phyloP scores from a whole-genome alignment of 2,888 invertebrate genomes.

The Pogonocherus hispidulus region DNA sequence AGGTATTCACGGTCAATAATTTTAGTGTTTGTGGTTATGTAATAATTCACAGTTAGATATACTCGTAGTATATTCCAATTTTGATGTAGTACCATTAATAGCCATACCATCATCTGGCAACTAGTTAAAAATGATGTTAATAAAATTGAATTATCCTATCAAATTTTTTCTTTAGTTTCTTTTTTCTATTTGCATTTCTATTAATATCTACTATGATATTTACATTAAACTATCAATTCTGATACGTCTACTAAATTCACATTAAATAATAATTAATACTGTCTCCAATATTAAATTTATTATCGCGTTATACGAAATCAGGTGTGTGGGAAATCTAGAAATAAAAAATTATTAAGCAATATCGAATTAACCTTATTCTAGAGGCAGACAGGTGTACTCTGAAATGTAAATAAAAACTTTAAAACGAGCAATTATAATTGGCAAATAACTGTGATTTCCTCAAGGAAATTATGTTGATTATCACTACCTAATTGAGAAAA shows the following conservation, averaged over 20 bases:
- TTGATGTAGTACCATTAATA: neutral
- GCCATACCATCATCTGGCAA: too few species aligned
- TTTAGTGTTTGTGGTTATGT: neutral
- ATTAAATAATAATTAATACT: slow-evolving; percentile 7
- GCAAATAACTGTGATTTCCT: too few species aligned
- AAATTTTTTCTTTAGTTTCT: neutral
- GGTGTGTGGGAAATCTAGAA: neutral
- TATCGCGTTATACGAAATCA: neutral
- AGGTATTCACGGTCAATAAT: slow-evolving; percentile 5
- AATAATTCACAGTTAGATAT: neutral
- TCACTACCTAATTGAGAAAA: too few species aligned
- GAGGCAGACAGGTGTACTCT: neutral
- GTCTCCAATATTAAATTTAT: neutral
- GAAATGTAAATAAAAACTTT: too few species aligned
- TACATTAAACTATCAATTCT: neutral
- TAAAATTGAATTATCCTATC: neutral
- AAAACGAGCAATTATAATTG: too few species aligned
- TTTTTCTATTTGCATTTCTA: neutral
- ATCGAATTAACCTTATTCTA: neutral
- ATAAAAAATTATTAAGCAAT: neutral
- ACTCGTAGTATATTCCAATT: neutral
- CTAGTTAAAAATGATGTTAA: too few species aligned
- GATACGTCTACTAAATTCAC: neutral
- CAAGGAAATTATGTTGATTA: too few species aligned
- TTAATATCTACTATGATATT: neutral